Percentiles rank a stretch among this genome's conserved stretches.
These are phyloP conservation scores for Limonius californicus DNA, from an alignment of 1,140 invertebrate species.

Conservation along the genomic window DNA sequence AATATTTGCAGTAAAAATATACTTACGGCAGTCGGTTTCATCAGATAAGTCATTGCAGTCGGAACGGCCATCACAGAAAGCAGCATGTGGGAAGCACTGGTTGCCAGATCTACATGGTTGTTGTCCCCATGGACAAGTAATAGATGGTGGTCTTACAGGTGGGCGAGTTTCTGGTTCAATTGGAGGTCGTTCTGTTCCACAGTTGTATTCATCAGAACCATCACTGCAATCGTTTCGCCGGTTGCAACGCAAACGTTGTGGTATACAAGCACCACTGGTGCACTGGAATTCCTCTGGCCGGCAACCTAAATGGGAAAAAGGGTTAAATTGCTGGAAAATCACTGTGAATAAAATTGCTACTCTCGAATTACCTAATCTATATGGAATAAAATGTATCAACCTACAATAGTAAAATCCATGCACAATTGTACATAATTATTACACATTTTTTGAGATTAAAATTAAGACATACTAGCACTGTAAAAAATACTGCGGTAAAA, in stretches of 20 bases:
- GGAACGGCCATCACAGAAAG: constrained; percentile 59
- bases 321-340: no score
- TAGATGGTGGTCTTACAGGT: constrained; percentile 29
- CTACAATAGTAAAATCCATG: neutral
- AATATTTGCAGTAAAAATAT: constrained; percentile 4
- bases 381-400: no score
- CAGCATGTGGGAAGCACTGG: constrained; percentile 50
- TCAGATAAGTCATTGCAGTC: constrained; percentile 73
- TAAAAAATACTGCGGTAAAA: no score
- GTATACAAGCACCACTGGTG: constrained; percentile 66
- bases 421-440: no score
- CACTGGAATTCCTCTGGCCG: constrained; percentile 79
- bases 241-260: constrained; percentile 62
- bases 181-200: constrained; percentile 34
- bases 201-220: constrained; percentile 67
- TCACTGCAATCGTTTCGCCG: constrained; percentile 66
- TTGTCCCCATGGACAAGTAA: constrained; percentile 48
- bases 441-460: no score
- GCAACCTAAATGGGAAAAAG: constrained; percentile 62
- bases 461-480: no score
- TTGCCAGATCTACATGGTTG: constrained; percentile 52
- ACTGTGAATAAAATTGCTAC: neutral
- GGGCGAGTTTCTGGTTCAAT: constrained; percentile 26
- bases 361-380: neutral
- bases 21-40: constrained; percentile 64